Base-by-base conservation (phyloP, 2,113 vertebrate genomes). In the Phaetusa simplex region DNA sequence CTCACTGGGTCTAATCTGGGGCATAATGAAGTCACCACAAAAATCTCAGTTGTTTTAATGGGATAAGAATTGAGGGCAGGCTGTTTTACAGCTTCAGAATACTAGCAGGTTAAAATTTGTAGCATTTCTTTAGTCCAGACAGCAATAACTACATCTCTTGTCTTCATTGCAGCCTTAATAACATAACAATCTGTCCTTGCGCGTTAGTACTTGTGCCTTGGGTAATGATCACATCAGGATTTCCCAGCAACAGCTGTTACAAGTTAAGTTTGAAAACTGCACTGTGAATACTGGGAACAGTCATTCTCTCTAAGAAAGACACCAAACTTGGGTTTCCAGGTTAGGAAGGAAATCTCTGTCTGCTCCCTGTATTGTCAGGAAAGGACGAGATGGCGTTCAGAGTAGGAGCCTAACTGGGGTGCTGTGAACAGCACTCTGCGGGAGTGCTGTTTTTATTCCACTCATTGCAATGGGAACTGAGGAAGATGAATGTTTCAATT, bases 381-480 rank as follows among this genome's bases (percentile, higher is more conserved):
- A 22, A 74, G 16, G 16, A 73, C 2, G 4, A 82, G 40, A 14
- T 6, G 27, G 3, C 64, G 6, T 50, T 82, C 52, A 74, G n/a
- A 90, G 13, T 15, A 86, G 30, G 36, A 86, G 3, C 9, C 34
- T 79, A 36, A 65, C 12, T 43, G 26, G 1, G 26, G 1, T 72
- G 22, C 30, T 40, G 22, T 43, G 52, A 82, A 26, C 69, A 82
- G 50, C 17, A 19, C 8, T 50, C 50, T 12, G 12, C 0, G 0
- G 40, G 8, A 85, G 6, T 1, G n/a, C n/a, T n/a, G n/a, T n/a
- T n/a, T n/a, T n/a, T n/a, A n/a, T n/a, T n/a, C n/a, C n/a, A n/a
- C n/a, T n/a, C n/a, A n/a, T n/a, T n/a, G 9, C n/a, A 80, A 30
- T 13, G 19, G 23, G 6, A 47, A 45, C 26, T 34, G 69, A 67